A percentile compares a stretch with the other conserved stretches of the same genome.
Evolutionary conservation across 1,140 invertebrate species (phyloP).

Genomic region (Anastatus disparis): DNA sequence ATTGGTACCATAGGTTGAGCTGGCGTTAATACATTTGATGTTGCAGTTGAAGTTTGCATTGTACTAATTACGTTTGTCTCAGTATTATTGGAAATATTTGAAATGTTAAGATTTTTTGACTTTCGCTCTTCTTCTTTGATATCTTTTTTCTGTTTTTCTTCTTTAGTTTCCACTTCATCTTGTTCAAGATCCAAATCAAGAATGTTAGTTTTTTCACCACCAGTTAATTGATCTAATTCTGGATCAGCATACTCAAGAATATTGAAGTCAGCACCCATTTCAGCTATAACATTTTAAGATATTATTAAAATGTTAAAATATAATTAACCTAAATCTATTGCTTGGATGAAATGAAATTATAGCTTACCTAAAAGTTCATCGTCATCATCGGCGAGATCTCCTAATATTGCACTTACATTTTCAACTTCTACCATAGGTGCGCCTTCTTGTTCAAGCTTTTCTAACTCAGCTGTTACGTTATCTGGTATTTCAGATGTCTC

Average conservation of each 20-base stretch:
- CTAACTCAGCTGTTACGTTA: slow-evolving; percentile 80
- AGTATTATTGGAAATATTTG: slow-evolving; percentile 41
- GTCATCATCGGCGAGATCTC: slow-evolving; percentile 85
- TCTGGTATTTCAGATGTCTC: slow-evolving; percentile 77
- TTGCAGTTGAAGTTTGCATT: slow-evolving; percentile 48
- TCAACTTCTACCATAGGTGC: slow-evolving; percentile 76
- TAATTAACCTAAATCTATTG: neutral
- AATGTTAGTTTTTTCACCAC: slow-evolving; percentile 79
- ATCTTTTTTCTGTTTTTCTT: slow-evolving; percentile 69
- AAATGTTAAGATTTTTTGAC: slow-evolving; percentile 47
- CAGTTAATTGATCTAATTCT: slow-evolving; percentile 84
- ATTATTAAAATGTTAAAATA: neutral
- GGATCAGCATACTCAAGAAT: slow-evolving; percentile 96
- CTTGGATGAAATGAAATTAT: neutral
- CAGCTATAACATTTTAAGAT: slow-evolving; percentile 67
- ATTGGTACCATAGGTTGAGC: slow-evolving; percentile 47
- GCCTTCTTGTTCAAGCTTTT: slow-evolving; percentile 82
- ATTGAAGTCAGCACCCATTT: slow-evolving; percentile 94
- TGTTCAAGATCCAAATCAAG: slow-evolving; percentile 84
- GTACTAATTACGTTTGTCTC: slow-evolving; percentile 45
- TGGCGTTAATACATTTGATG: slow-evolving; percentile 47
- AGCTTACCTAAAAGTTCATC: slow-evolving; percentile 82
- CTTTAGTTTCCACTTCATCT: slow-evolving; percentile 69
- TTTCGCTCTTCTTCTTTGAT: slow-evolving; percentile 59
- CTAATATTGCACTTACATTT: slow-evolving; percentile 80